Evolutionary conservation across 2,113 vertebrate species (phyloP), one percentile per base, ranked within the genome.

Genomic region (Athene cunicularia): DNA sequence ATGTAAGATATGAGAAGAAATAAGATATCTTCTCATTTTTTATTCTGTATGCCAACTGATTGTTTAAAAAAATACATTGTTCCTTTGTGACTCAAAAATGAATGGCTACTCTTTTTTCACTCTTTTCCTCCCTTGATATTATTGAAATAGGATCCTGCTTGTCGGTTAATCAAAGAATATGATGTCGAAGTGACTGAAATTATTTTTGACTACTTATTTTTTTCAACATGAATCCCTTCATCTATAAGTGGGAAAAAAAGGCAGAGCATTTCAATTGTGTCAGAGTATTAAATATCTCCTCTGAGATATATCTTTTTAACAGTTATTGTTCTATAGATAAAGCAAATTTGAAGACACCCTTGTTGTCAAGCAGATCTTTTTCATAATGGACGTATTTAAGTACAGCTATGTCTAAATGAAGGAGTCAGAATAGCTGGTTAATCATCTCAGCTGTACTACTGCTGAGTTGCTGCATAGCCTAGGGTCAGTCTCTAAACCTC

Each of bases 21-120:
- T 45, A 45, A 45, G 56, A 6, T 37, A 55, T 23, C 14, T 71
- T 47, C 37, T 73, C 0, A 13, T 39, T 93, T 74, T 66, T 80
- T 41, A 24, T 53, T 82, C 14, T 68, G 9, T 22, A 30, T 49
- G 10, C 5, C 27, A 72, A 14, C 6, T 52, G 20, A 32, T 76
- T 59, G 17, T 27, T 19, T 80, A 28, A 24, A 76, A 76, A 56
- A 82, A 47, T 83, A 21, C 6, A 5, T 68, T 55, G 5, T 9
- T 70, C 21, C 15, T 55, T 68, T 35, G 27, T 73, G 13, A 60
- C 14, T 76, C 9, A 79, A 45, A 87, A 79, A 63, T 70, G 0
- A 71, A 52, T 41, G 6, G 3, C 6, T 1, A 72, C 6, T 53
- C 8, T n/a, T 86, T 55, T 17, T 67, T 67, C 2, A 0, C 3